Conservation (phyloP, 1,140 invertebrate genomes). For the Mycetomoellerius zeteki region DNA sequence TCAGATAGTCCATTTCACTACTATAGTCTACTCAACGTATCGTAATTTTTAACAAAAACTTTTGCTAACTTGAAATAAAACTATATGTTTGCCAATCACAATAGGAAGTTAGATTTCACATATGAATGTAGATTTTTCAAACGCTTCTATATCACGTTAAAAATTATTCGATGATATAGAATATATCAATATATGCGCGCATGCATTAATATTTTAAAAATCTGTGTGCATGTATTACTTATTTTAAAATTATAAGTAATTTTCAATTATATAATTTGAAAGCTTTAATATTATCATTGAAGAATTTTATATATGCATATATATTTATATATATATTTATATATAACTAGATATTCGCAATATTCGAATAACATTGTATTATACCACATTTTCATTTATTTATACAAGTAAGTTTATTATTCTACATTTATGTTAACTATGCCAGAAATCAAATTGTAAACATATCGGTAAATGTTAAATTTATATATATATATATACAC, state of each 20-base stretch:
- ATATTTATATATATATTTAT: neutral
- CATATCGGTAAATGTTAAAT: neutral
- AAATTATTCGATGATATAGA: neutral
- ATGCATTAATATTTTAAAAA: neutral
- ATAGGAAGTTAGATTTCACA: neutral
- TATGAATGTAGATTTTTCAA: neutral
- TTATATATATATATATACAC: neutral
- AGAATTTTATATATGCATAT: neutral
- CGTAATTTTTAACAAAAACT: neutral
- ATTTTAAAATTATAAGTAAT: too few relatives aligned
- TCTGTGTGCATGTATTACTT: neutral
- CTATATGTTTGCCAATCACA: neutral
- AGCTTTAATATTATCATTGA: neutral
- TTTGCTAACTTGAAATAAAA: neutral
- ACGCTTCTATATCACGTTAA: neutral
- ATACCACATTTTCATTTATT: neutral
- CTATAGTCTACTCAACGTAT: neutral
- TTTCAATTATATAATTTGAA: too few relatives aligned
- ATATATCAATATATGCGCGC: neutral
- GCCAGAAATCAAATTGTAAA: neutral
- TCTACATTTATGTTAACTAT: neutral
- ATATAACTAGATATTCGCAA: too few relatives aligned
- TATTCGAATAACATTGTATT: neutral
- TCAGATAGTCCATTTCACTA: neutral
- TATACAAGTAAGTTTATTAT: neutral